Conservation (phyloP, 2,113 vertebrate species). For the Hyperopisus bebe region DNA sequence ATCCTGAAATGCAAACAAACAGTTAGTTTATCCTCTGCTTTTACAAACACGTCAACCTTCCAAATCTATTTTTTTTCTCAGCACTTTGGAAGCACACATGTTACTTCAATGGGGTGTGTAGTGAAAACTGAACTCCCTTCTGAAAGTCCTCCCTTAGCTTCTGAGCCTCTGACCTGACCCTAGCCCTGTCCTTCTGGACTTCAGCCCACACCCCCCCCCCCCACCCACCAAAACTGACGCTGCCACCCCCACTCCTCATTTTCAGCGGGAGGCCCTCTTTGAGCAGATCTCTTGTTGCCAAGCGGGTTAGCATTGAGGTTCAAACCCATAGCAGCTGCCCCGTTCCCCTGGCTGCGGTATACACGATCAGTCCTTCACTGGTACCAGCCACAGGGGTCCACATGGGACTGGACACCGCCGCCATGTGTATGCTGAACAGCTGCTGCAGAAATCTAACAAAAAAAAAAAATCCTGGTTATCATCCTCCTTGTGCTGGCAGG, state of each 20-base stretch:
- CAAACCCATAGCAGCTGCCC: constrained; percentile 56
- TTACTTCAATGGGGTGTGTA: neutral
- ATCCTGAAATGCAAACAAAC: neutral
- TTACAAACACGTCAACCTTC: neutral
- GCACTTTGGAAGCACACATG: neutral
- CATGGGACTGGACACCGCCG: constrained; percentile 7
- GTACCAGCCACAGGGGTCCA: constrained; percentile 46
- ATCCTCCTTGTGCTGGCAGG: constrained; percentile 14
- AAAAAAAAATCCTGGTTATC: constrained; percentile 13
- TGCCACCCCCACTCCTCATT: constrained; percentile 43
- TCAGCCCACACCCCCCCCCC: constrained; percentile 48
- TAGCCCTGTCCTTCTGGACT: constrained; percentile 64
- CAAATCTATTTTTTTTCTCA: neutral
- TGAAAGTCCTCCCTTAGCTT: neutral
- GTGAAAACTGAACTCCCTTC: neutral
- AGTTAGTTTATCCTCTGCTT: neutral
- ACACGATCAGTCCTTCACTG: constrained; percentile 64
- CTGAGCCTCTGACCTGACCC: constrained; percentile 29
- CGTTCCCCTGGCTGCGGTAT: constrained; percentile 55
- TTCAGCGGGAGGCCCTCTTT: constrained; percentile 54
- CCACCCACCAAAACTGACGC: neutral
- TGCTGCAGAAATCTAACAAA: constrained; percentile 22
- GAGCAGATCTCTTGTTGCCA: constrained; percentile 4
- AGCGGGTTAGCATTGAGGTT: neutral
- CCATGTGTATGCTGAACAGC: constrained; percentile 34